These are phyloP conservation scores for Diadumene lineata DNA, from an alignment of 92 coral and sea anemone genomes.

Conservation along the genomic window DNA sequence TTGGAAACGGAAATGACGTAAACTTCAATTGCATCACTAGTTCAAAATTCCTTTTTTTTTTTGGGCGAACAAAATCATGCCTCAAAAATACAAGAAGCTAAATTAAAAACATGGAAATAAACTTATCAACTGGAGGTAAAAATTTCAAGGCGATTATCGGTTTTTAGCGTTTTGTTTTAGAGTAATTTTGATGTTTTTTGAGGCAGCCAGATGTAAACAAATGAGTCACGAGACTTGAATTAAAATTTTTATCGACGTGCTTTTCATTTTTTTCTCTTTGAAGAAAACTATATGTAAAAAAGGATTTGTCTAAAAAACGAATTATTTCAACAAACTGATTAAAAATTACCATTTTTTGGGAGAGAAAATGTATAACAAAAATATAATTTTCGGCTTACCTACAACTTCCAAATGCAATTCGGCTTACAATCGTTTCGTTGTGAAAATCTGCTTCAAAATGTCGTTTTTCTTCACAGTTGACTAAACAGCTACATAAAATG, in stretches of 20 bases:
- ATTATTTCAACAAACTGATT: neutral
- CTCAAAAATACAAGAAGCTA: neutral
- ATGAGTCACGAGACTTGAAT: constrained; percentile 9
- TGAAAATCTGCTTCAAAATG: constrained; percentile 55
- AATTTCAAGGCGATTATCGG: neutral
- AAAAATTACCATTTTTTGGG: neutral
- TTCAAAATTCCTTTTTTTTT: neutral
- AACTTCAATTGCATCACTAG: constrained; percentile 1
- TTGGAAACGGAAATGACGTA: constrained; percentile 11
- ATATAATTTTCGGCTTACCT: constrained; percentile 54
- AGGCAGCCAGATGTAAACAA: neutral
- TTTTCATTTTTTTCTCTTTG: neutral
- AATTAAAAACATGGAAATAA: neutral
- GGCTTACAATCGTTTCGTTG: constrained; percentile 68
- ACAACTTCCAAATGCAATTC: constrained; percentile 97
- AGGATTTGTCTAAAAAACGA: neutral
- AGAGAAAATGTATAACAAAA: neutral
- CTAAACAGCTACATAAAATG: constrained; percentile 3
- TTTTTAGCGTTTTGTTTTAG: neutral
- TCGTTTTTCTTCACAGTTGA: constrained; percentile 2
- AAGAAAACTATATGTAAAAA: too few relatives aligned
- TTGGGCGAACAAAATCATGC: neutral
- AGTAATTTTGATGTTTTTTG: neutral
- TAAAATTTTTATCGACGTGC: too few relatives aligned
- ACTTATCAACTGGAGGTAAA: neutral